Conservation (phyloP, 1,140 invertebrate genomes). For the Coelopa frigida region DNA sequence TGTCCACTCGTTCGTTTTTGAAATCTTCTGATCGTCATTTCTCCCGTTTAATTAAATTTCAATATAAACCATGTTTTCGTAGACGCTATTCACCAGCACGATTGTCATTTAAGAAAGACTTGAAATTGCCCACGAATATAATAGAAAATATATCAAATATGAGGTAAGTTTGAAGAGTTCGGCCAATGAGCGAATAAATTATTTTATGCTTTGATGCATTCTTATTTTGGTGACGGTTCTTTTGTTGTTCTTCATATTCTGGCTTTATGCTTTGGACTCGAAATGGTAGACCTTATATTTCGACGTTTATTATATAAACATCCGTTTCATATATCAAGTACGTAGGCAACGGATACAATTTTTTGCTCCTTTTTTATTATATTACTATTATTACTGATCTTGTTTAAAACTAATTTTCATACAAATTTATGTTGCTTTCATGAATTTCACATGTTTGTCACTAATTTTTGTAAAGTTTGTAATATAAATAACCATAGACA, state of each 20-base stretch:
- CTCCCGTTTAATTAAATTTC: slow-evolving; percentile 13
- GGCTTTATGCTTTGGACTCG: too few relatives aligned
- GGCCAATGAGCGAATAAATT: background rate
- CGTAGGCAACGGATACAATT: slow-evolving; percentile 1
- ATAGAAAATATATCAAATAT: slow-evolving; percentile 65
- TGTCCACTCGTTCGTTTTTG: slow-evolving; percentile 23
- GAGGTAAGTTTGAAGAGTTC: slow-evolving; percentile 53
- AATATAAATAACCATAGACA: background rate
- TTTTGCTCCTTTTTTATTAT: background rate
- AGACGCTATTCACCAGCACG: slow-evolving; percentile 72
- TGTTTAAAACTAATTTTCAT: background rate
- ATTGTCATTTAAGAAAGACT: slow-evolving; percentile 66
- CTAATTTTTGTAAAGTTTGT: background rate
- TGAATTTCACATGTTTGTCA: background rate
- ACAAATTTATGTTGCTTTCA: background rate
- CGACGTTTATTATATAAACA: too few relatives aligned
- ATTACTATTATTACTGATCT: background rate
- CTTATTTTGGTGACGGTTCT: slow-evolving; percentile 4
- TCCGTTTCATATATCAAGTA: too few relatives aligned
- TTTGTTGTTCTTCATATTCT: slow-evolving; percentile 4
- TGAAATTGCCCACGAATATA: slow-evolving; percentile 60
- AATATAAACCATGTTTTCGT: slow-evolving; percentile 51
- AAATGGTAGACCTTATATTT: too few relatives aligned
- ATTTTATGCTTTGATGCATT: background rate
- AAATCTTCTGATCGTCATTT: slow-evolving; percentile 6